Conservation (phyloP, 1,140 invertebrate species). For the Drosophila paulistorum region DNA sequence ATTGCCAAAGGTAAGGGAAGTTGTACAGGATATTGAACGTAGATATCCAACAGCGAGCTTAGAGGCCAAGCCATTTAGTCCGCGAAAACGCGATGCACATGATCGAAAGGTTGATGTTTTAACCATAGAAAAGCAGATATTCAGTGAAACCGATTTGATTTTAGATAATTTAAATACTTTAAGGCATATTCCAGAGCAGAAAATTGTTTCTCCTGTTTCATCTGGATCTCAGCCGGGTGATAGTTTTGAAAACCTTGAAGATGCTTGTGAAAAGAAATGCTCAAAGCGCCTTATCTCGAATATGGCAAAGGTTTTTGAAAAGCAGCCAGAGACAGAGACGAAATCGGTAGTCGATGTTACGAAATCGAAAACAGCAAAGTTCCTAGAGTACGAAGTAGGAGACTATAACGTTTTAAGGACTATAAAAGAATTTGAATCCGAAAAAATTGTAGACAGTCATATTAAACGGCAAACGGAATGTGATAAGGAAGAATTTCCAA, state of each 20-base stretch:
- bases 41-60: constrained; percentile 49
- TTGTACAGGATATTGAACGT: constrained; percentile 71
- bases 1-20: constrained; percentile 68
- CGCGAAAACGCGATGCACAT: constrained; percentile 46
- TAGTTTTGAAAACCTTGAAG: constrained; percentile 58
- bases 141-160: constrained; percentile 67
- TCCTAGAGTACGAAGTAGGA: constrained; percentile 51
- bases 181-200: constrained; percentile 22
- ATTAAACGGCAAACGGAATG: constrained; percentile 39
- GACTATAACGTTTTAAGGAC: constrained; percentile 32
- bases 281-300: constrained; percentile 60
- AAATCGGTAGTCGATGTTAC: constrained; percentile 18
- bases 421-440: constrained; percentile 45
- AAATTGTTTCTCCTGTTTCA: constrained; percentile 44
- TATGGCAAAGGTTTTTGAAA: constrained; percentile 50
- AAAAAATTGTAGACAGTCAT: constrained; percentile 29
- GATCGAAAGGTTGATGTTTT: constrained; percentile 55
- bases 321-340: constrained; percentile 14
- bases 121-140: constrained; percentile 68
- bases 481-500: constrained; percentile 65
- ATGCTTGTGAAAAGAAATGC: constrained; percentile 62
- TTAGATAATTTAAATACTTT: constrained; percentile 50
- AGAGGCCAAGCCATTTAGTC: constrained; percentile 72
- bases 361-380: constrained; percentile 47
- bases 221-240: constrained; percentile 29